Base-by-base conservation (phyloP, 2,113 vertebrate genomes). In the Neolamprologus longior region DNA sequence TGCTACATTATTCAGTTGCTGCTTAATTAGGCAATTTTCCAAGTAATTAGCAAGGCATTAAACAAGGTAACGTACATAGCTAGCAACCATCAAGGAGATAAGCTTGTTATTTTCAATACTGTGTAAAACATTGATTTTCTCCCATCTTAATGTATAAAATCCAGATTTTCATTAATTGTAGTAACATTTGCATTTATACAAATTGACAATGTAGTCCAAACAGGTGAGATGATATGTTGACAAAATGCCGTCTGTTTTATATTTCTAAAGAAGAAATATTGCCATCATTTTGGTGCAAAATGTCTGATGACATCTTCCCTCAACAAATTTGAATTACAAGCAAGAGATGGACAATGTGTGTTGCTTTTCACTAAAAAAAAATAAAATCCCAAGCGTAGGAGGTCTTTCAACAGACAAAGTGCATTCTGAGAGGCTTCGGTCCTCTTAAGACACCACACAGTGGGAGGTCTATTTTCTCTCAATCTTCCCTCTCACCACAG, bases 401-500 rank as follows among this genome's bases (percentile, higher is more conserved):
- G 81, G 89, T 88, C 66, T 93, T 90, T 88, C 82, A 90, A 35
- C 42, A 85, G 84, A 82, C 86, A 84, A 83, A 79, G 86, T 87
- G 68, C 71, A 89, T 88, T 90, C 54, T 90, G 86, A 93, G 91
- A 91, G 90, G 89, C 83, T 93, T 92, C 89, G 55, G 87, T 86
- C 86, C 88, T 92, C 90, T 92, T 90, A 92, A 93, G 85, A 92
- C 63, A 28, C 52, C 13, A 17, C 93, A 71, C 79, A 42, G 83
- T 93, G 87, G 92, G 93, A 87, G 91, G 91, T 93, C 91, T 90
- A 91, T 92, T 93, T 93, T 93, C 93, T 92, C 88, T 92, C 90
- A 89, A 86, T 93, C 91, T 92, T 78, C 68, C 63, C 35, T 88
- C 85, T 81, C 87, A 86, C 91, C 83, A 63, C 82, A 71, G 90